Evolutionary conservation across 2,113 vertebrate species (phyloP), one percentile per base, ranked within the genome.

Genomic region (Trematomus loennbergii): DNA sequence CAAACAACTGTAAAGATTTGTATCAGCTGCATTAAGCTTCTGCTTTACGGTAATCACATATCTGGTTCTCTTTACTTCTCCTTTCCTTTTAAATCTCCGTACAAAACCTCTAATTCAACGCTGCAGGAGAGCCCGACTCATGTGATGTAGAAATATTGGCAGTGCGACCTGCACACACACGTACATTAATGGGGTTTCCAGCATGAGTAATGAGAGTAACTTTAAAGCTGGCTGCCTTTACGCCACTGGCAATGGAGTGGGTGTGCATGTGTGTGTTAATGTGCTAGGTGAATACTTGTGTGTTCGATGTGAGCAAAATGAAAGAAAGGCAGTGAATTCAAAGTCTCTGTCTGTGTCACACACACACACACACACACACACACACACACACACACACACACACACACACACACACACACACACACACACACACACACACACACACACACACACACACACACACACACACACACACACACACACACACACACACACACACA

Each of bases 121-220:
- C 9, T 29, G 9, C 25, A 49, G 43, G 73, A 13, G 46, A 4
- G 29, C 46, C 61, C 33, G 45, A 9, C 20, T 5, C 50, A 50
- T 65, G 29, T 55, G 43, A 66, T 46, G 45, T 58, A 78, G 83
- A 79, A 71, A 70, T 36, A 60, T 18, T 6, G 1, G 11, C 33
- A 60, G 73, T 81, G 69, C 1, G 11, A 25, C 70, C 53, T 68
- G 20, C n/a, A 71, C 66, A 72, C 77, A 79, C 49, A 55, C 15
- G 48, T 29, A 68, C 54, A 60, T 67, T 84, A 74, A 85, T 80
- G 68, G n/a, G 22, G 57, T 68, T 50, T 82, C 55, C 78, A 60
- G 40, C 78, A 52, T 76, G 64, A 76, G 53, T 84, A 76, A 86
- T 83, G 65, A 86, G 59, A 40, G 63, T n/a, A 46, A n/a, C 76